Conservation (phyloP, 2,113 vertebrate species). For the Odobenus rosmarus region DNA sequence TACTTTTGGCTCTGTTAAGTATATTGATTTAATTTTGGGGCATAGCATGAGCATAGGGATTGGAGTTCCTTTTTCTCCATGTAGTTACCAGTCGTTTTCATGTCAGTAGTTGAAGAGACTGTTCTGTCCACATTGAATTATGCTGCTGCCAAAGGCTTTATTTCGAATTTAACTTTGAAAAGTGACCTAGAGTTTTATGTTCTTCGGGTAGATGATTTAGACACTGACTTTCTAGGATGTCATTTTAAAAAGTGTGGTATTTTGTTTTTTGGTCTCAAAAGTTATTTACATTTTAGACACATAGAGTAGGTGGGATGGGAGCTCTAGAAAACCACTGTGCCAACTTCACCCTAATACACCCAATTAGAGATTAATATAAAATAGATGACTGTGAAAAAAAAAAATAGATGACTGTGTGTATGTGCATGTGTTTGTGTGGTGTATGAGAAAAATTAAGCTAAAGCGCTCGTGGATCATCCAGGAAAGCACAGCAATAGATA, state of each 20-base stretch:
- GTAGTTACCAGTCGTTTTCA: neutral
- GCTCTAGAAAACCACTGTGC: neutral
- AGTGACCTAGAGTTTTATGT: neutral
- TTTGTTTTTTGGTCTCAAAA: neutral
- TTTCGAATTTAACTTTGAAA: conserved; percentile 1
- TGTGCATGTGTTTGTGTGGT: neutral
- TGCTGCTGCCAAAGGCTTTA: neutral
- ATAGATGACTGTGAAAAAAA: neutral
- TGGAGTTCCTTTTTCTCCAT: neutral
- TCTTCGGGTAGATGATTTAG: neutral
- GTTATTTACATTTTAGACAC: neutral
- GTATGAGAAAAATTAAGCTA: neutral
- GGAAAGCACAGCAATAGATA: neutral
- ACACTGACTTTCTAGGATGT: neutral
- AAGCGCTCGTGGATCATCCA: neutral
- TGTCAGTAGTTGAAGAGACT: neutral
- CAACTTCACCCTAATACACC: neutral
- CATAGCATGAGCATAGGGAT: neutral
- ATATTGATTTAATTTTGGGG: neutral
- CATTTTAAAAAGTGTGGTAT: neutral
- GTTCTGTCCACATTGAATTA: neutral
- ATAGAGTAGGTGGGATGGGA: neutral
- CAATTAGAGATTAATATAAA: neutral
- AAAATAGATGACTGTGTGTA: neutral
- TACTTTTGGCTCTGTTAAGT: neutral